A percentile compares a stretch with the other conserved stretches of the same genome.
Conservation (phyloP, 2,113 vertebrate species). For the Sander vitreus region DNA sequence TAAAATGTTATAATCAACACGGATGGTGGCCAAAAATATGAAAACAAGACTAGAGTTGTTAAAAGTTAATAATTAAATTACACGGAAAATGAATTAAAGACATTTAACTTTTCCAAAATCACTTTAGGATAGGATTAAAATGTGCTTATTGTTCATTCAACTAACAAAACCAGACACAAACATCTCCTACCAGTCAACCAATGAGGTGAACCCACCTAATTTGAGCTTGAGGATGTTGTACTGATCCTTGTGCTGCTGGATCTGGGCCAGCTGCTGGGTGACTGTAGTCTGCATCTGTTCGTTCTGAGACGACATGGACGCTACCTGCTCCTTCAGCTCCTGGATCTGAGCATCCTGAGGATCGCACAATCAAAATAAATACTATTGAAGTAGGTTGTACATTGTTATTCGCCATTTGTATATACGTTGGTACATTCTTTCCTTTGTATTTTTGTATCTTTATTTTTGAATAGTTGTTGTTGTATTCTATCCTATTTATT, state of each 20-base stretch:
- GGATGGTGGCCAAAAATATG: not conserved
- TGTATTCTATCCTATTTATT: no score
- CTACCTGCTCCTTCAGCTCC: conserved; percentile 91
- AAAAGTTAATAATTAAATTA: not conserved
- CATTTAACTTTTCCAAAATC: not conserved
- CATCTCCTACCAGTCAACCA: not conserved
- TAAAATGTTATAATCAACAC: conserved; percentile 1
- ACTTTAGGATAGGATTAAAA: not conserved
- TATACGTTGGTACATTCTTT: no score
- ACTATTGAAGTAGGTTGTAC: no score
- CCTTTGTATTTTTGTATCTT: no score
- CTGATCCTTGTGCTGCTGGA: conserved; percentile 98
- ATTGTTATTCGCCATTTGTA: no score
- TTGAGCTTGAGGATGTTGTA: conserved; percentile 98
- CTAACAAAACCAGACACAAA: not conserved
- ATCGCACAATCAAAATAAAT: conserved; percentile 6
- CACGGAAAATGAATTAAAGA: not conserved
- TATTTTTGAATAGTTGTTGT: no score
- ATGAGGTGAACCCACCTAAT: conserved; percentile 83
- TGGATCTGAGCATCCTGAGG: conserved; percentile 92
- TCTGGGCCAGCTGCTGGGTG: conserved; percentile 92
- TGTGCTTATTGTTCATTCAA: not conserved
- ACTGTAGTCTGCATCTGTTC: conserved; percentile 91
- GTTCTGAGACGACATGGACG: conserved; percentile 86
- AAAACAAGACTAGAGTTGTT: not conserved